Percentiles rank a stretch among this genome's conserved stretches.
phyloP scores from a whole-genome alignment of 2,113 vertebrate species.

The Scalopus aquaticus region DNA sequence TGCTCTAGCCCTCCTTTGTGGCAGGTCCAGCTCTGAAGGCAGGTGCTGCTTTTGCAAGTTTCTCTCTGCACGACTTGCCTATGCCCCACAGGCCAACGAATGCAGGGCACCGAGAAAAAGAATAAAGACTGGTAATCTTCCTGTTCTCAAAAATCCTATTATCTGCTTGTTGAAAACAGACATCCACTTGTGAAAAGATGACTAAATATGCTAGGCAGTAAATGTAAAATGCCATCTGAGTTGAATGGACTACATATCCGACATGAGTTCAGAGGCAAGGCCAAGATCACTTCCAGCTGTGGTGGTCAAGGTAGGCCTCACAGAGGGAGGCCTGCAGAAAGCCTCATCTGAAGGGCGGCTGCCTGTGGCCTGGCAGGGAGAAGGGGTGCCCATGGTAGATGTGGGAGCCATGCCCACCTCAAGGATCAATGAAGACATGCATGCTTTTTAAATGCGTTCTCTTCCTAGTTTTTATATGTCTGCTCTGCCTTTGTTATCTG shows the following conservation, averaged over 20 bases:
- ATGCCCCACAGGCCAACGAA: neutral
- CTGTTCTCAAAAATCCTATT: constrained; percentile 43
- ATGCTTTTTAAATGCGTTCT: neutral
- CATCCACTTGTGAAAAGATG: constrained; percentile 48
- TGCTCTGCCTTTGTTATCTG: constrained; percentile 42
- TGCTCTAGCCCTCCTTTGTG: neutral
- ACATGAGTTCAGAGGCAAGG: constrained; percentile 69
- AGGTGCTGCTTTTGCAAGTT: neutral
- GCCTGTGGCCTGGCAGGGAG: neutral
- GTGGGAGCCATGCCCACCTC: neutral
- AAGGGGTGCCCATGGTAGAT: neutral
- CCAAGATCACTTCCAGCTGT: constrained; percentile 70
- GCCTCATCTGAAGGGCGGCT: neutral
- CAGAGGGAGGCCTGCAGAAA: rapidly evolving
- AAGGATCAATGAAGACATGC: neutral
- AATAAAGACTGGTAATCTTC: constrained; percentile 41
- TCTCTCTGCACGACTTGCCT: rapidly evolving
- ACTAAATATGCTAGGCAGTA: constrained; percentile 63
- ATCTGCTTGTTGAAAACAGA: constrained; percentile 70
- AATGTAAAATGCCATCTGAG: constrained; percentile 72
- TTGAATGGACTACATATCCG: constrained; percentile 61
- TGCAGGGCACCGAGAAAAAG: neutral
- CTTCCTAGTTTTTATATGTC: neutral
- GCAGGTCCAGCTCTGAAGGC: neutral
- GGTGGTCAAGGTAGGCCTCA: neutral